Evolutionary conservation across 2,113 vertebrate species (phyloP).

Genomic region (Pogona vitticeps): DNA sequence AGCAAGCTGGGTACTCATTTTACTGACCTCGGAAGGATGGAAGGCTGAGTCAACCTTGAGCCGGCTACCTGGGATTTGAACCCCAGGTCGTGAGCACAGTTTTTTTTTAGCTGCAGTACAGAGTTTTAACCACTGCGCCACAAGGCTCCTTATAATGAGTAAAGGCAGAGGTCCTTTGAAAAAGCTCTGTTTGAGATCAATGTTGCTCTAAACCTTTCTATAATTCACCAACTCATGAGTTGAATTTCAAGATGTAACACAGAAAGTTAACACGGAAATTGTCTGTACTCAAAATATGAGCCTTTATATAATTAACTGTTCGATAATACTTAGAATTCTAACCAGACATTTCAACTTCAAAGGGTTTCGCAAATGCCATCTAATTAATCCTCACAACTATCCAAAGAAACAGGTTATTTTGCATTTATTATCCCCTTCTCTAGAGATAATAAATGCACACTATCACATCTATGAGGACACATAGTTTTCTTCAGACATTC

Average conservation of each 20-base stretch:
- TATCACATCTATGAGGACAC: neutral
- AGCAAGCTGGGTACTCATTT: too few species aligned
- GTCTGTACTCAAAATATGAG: conserved; percentile 60
- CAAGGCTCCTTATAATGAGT: too few species aligned
- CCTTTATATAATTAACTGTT: conserved; percentile 69
- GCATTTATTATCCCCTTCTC: conserved; percentile 55
- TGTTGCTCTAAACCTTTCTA: conserved; percentile 36
- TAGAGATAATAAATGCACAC: conserved; percentile 30
- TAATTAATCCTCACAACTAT: conserved; percentile 62
- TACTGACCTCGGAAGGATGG: too few species aligned
- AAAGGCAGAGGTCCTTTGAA: conserved; percentile 19
- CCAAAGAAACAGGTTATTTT: conserved; percentile 62
- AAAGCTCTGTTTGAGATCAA: conserved; percentile 31
- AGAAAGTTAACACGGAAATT: conserved; percentile 60
- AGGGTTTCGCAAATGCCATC: conserved; percentile 63
- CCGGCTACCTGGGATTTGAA: too few species aligned
- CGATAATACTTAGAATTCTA: conserved; percentile 60
- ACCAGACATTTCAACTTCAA: conserved; percentile 67
- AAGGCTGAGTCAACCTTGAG: too few species aligned
- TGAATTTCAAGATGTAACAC: conserved; percentile 49
- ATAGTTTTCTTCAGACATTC: neutral
- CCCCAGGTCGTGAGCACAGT: too few species aligned
- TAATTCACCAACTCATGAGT: conserved; percentile 35
- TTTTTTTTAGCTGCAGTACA: too few species aligned
- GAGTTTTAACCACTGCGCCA: too few species aligned